These are phyloP conservation scores for Cassiopea andromeda DNA, from an alignment of 30 jellyfish, hydroid and myxozoan genomes.

Conservation along the genomic window DNA sequence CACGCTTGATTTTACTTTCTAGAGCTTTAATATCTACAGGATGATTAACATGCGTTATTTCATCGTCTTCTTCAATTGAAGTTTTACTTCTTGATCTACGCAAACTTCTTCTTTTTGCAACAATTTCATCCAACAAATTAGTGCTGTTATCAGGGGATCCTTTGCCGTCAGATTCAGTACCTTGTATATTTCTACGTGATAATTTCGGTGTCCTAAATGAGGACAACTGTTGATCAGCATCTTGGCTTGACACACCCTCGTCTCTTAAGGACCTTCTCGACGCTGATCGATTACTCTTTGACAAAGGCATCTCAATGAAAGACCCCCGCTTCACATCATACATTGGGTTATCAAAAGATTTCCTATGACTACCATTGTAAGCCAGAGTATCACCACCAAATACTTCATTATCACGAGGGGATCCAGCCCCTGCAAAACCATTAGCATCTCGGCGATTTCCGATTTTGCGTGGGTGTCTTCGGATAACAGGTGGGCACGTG, in stretches of 20 bases:
- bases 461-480: constrained; percentile 3
- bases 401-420: background rate
- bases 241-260: background rate
- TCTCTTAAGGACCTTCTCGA: background rate
- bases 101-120: background rate
- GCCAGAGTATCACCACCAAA: too few relatives aligned
- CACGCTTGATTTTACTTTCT: background rate
- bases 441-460: background rate
- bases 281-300: background rate
- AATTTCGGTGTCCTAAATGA: constrained; percentile 1
- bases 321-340: background rate
- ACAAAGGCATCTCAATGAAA: background rate
- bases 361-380: background rate
- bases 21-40: background rate
- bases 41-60: background rate
- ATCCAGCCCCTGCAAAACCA: background rate
- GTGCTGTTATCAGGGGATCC: background rate
- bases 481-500: constrained; percentile 22
- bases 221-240: background rate
- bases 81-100: background rate
- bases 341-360: constrained; percentile 9
- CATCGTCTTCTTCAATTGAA: background rate
- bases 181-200: background rate
- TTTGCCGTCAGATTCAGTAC: background rate
- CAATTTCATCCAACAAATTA: background rate